Base-by-base conservation (phyloP, 2,888 invertebrate species). In the Cataglyphis albicans region DNA sequence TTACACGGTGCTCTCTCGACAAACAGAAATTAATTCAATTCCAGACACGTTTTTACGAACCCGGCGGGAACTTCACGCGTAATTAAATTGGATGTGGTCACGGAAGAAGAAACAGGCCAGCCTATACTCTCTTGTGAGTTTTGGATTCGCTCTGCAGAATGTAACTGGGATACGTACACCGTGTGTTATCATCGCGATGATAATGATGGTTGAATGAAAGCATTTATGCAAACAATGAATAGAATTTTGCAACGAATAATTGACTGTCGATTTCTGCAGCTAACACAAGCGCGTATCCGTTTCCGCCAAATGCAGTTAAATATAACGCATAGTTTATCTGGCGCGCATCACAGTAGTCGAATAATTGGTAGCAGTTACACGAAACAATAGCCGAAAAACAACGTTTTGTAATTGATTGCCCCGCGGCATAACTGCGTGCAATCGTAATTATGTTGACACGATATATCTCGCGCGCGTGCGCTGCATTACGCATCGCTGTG, bases 1-100 rank as follows among this genome's bases (percentile, higher is more conserved):
- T 80, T 80, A 80, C 78, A 80, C 78, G 59, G 32, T 70, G 78
- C 78, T 80, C 78, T 80, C 78, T 80, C 78, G 78, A 80, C 78
- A 80, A 80, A 80, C 72, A 80, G 44, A 80, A 70, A 59, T 80
- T 80, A 80, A 80, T 80, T 80, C 78, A 80, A 80, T 80, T 80
- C 72, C 44, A 44, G 78, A 80, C 78, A 72, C 72, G 78, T 80
- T 80, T 80, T 80, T 80, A 72, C 72, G 44, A 41, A 61, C 44
- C 32, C 57, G 57, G 32, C 35, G 35, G 48, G 59, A 80, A 72
- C 78, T 70, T 70, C 18, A 59, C 72, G 59, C 72, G 78, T 80
- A 80, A 80, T 80, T 80, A 80, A 80, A 80, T 80, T 80, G 78
- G 59, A 80, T 59, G 35, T 61, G 59, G 78, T 80, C 78, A 80